Base-by-base conservation (phyloP, 2,113 vertebrate species). In the Oxyura jamaicensis region DNA sequence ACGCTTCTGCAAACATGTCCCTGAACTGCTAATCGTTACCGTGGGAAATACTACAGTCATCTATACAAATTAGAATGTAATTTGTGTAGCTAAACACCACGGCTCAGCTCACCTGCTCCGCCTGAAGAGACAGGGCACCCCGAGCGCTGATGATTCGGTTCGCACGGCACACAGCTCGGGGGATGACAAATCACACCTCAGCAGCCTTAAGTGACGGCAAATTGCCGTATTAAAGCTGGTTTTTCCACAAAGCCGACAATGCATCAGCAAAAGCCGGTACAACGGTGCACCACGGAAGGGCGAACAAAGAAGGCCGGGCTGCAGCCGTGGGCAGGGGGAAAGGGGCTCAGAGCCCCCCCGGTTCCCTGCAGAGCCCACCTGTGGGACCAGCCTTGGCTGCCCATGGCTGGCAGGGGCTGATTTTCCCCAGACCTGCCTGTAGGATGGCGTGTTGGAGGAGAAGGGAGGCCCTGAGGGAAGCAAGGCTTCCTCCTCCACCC, bases 251-350 rank as follows among this genome's bases (percentile, higher is more conserved):
- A 88, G 22, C 35, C 2, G 22, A 5, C 41, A n/a, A 79, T 4
- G 1, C 1, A 1, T 1, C 72, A 2, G 44, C 11, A 80, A 77
- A 11, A 65, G 60, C 0, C 3, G 22, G 71, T 14, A 39, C 53
- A 53, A 71, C 2, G 2, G 18, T 3, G 1, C 21, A 4, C 7
- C 0, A 2, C 35, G 1, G 23, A 28, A 55, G 1, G 2, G 71
- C 4, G 53, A 59, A 26, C 1, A 8, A 28, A 18, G 41, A 4
- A 42, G 31, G 72, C 50, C 66, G 1, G 4, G 66, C 7, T 12
- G 3, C 53, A 63, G 42, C 71, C 20, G 35, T 6, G 26, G 5
- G 0, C 12, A 1, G 16, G 23, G 28, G 3, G 6, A 25, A n/a
- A 35, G 33, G 42, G 19, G 10, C 1, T 42, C 3, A 56, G 41